Evolutionary conservation across 92 coral and sea anemone species (phyloP).

Genomic region (Phymanthus crucifer): DNA sequence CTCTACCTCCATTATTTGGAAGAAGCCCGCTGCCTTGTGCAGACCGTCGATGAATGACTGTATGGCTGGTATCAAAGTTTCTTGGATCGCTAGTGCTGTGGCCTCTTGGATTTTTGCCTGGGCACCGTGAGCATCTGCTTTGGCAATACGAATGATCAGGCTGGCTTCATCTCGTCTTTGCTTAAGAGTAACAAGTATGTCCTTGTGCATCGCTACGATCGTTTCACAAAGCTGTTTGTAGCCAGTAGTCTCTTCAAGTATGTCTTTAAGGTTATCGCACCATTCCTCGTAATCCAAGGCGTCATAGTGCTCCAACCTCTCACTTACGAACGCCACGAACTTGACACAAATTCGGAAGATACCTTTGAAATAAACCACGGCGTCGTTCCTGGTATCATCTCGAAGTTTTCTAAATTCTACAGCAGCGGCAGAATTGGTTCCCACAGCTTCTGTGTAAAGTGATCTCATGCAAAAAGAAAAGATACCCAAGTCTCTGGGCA

Average conservation of each 20-base stretch:
- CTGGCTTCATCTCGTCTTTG: slow-evolving; percentile 53
- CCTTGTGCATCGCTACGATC: slow-evolving; percentile 51
- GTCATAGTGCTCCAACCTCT: background rate
- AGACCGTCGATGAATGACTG: slow-evolving; percentile 43
- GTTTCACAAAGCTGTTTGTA: slow-evolving; percentile 35
- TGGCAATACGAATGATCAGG: slow-evolving; percentile 32
- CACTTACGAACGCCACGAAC: background rate
- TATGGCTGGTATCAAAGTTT: slow-evolving; percentile 53
- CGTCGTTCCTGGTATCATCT: background rate
- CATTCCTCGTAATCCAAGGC: background rate
- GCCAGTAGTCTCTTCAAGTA: background rate
- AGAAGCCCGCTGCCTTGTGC: slow-evolving; percentile 75
- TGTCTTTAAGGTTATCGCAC: too few species aligned
- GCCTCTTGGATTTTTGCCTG: slow-evolving; percentile 40
- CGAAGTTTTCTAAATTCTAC: background rate
- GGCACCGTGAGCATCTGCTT: slow-evolving; percentile 51
- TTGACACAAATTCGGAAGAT: background rate
- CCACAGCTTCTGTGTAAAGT: background rate
- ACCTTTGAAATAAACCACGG: background rate
- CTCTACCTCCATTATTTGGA: slow-evolving; percentile 57
- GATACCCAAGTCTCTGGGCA: background rate
- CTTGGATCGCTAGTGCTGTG: slow-evolving; percentile 40
- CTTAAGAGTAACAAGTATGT: slow-evolving; percentile 55
- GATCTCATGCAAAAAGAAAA: background rate
- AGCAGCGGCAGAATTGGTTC: background rate